Evolutionary conservation across 1,140 invertebrate genomes (phyloP), one percentile per base, ranked within the genome.

Genomic region (Hyphantria cunea): DNA sequence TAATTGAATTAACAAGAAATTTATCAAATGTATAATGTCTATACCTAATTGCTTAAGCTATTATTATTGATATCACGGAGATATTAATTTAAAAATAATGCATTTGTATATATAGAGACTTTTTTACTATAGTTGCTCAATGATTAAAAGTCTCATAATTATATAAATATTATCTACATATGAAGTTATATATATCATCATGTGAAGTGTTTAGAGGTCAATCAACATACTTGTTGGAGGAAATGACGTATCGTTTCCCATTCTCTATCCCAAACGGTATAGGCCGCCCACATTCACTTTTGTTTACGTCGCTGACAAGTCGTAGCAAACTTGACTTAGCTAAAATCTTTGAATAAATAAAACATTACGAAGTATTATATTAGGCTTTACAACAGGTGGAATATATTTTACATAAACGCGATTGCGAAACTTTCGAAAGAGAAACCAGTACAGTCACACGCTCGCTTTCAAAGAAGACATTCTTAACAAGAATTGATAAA

Each of bases 211-310:
- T 65, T 61, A 63, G 52, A 73, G 67, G 70, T 66, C 67, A 34
- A 49, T 53, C 13, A 33, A 31, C 55, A 15, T 17, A 31, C 13
- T 25, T 34, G 25, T 41, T 39, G 50, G 62, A 60, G 53, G 34
- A 65, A 42, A 51, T 60, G 39, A 34, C 48, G 12, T 37, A 33
- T 71, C 74, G 68, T 76, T 78, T 68, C 66, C 65, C 61, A 70
- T 73, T 71, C 68, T 67, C 51, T 69, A 70, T 76, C 68, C 66
- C 64, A 73, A 68, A 45, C 56, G 64, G 67, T 66, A 45, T 53
- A 63, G 64, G 49, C 76, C 72, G 71, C 79, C 78, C 77, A 82
- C 86, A 84, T 89, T 89, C 86, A 88, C 84, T 89, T 89, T 89
- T 89, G 76, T 83, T 85, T 84, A 79, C 68, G 70, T 71, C 74